A percentile compares a stretch with the other conserved stretches of the same genome.
These are phyloP conservation scores for Trididemnum nubilum DNA, from an alignment of 23 tunicate genomes.

Conservation along the genomic window DNA sequence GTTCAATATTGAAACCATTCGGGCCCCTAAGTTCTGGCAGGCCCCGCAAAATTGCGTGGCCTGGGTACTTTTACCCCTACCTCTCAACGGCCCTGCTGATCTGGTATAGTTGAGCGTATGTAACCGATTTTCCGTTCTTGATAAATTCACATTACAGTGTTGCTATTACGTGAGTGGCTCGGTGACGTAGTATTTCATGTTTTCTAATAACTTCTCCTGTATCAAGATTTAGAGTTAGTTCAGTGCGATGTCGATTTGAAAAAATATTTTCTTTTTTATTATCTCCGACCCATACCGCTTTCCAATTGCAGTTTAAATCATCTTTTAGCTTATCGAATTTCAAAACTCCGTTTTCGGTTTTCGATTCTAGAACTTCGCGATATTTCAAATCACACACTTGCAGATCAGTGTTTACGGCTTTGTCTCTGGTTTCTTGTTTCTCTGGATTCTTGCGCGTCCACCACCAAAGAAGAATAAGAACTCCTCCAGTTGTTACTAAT, in stretches of 20 bases:
- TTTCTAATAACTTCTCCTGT: slow-evolving; percentile 43
- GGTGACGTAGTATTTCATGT: slow-evolving; percentile 23
- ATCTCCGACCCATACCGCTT: slow-evolving; percentile 43
- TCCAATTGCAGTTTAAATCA: slow-evolving; percentile 26
- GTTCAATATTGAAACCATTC: no score
- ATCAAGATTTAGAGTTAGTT: slow-evolving; percentile 33
- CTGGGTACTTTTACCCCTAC: no score
- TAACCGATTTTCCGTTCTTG: no score
- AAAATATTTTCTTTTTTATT: slow-evolving; percentile 1
- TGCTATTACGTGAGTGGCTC: slow-evolving; percentile 28
- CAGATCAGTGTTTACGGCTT: slow-evolving; percentile 3
- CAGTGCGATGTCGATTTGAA: slow-evolving; percentile 37
- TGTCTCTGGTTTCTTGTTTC: background rate
- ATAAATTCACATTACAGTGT: slow-evolving; percentile 7
- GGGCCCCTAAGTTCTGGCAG: no score
- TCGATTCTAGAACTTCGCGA: background rate
- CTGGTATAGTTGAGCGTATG: no score
- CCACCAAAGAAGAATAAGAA: slow-evolving; percentile 37
- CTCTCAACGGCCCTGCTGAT: no score
- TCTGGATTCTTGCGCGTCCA: background rate
- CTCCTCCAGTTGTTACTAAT: slow-evolving; percentile 28
- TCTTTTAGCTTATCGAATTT: background rate
- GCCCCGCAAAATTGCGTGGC: no score
- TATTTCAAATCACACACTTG: background rate
- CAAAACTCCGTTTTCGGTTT: background rate